Evolutionary conservation across 1,140 invertebrate genomes (phyloP).

Genomic region (Leptopilina clavipes): DNA sequence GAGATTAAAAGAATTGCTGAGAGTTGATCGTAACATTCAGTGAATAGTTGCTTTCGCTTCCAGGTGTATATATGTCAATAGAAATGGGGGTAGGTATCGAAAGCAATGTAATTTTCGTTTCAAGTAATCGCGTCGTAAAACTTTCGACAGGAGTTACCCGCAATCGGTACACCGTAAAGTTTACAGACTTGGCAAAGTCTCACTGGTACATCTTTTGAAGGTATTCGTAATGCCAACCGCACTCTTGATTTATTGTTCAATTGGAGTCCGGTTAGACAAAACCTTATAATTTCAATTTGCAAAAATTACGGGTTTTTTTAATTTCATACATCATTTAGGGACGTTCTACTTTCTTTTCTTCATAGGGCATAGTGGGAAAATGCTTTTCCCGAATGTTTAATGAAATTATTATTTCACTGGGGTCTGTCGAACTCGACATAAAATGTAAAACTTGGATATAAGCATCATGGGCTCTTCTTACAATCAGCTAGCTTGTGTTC

Average conservation of each 20-base stretch:
- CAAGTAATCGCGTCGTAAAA: slow-evolving; percentile 31
- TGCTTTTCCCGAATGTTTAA: no score
- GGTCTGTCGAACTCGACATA: no score
- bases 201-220: slow-evolving; percentile 52
- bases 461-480: no score
- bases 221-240: slow-evolving; percentile 53
- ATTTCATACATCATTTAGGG: background rate
- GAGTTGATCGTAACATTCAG: slow-evolving; percentile 18
- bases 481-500: no score
- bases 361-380: no score
- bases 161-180: slow-evolving; percentile 51
- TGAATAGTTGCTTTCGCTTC: slow-evolving; percentile 26
- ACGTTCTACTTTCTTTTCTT: no score
- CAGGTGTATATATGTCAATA: slow-evolving; percentile 33
- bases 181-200: slow-evolving; percentile 54
- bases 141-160: slow-evolving; percentile 35
- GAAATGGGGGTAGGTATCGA: background rate
- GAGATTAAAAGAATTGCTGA: slow-evolving; percentile 18
- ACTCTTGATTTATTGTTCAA: slow-evolving; percentile 57
- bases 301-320: background rate
- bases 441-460: no score
- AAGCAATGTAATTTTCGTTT: slow-evolving; percentile 34
- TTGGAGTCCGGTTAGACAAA: slow-evolving; percentile 50
- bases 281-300: slow-evolving; percentile 39
- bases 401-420: no score